Percentiles rank a stretch among this genome's conserved stretches.
phyloP scores from a whole-genome alignment of 1,140 invertebrate species.

The Ylistrum balloti region DNA sequence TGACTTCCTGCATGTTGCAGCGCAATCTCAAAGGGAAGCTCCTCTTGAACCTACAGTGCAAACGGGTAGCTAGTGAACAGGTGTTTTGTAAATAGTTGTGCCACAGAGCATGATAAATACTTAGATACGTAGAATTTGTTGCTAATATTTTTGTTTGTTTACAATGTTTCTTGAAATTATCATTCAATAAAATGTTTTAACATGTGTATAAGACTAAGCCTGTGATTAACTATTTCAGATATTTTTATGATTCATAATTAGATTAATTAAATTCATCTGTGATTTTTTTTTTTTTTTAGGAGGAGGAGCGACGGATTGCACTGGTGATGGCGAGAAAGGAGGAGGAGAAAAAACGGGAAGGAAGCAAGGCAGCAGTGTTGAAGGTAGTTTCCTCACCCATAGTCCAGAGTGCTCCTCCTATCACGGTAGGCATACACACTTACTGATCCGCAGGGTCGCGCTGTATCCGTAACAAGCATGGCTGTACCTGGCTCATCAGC shows the following conservation, averaged over 20 bases:
- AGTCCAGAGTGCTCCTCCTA: background rate
- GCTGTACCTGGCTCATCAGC: background rate
- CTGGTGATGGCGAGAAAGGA: constrained; percentile 80
- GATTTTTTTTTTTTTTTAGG: constrained; percentile 77
- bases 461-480: constrained; percentile 24
- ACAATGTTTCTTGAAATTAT: background rate
- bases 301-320: constrained; percentile 80
- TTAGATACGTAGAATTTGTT: no score
- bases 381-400: constrained; percentile 72
- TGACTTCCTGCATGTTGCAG: background rate
- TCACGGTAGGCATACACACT: constrained; percentile 8
- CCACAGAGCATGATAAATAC: no score
- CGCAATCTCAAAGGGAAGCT: background rate
- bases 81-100: no score
- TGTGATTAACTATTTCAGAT: no score
- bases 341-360: constrained; percentile 80
- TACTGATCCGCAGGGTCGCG: background rate
- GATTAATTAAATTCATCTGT: background rate
- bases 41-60: background rate
- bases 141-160: background rate
- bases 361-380: constrained; percentile 77
- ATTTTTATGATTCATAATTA: no score
- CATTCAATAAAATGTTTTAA: background rate
- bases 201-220: no score
- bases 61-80: background rate